Evolutionary conservation across 2,113 vertebrate species (phyloP).

Genomic region (Daubentonia madagascariensis): DNA sequence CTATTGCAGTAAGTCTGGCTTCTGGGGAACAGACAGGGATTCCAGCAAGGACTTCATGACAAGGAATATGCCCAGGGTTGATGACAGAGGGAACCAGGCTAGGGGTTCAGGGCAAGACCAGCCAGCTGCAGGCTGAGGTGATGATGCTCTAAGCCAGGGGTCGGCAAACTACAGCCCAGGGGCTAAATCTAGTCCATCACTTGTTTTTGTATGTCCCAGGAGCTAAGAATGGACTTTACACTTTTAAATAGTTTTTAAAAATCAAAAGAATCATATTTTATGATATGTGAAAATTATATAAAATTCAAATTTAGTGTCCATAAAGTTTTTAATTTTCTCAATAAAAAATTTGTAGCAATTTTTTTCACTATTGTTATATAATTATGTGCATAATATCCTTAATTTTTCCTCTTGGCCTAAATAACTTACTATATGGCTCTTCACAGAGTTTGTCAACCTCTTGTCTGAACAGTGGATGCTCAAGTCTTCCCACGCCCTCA

Average conservation of each 20-base stretch:
- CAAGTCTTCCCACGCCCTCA: neutral
- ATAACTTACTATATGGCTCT: neutral
- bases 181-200: neutral
- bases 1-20: neutral
- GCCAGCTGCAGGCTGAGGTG: neutral
- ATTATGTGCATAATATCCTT: neutral
- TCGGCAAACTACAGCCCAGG: neutral
- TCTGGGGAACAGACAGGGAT: neutral
- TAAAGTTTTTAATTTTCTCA: slow-evolving; percentile 27
- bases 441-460: neutral
- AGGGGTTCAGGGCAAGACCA: neutral
- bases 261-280: neutral
- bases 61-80: neutral
- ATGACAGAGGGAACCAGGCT: neutral
- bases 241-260: neutral
- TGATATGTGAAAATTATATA: neutral
- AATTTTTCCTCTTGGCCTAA: neutral
- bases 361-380: neutral
- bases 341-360: neutral
- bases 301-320: neutral
- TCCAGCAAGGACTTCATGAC: neutral
- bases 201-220: neutral
- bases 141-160: neutral
- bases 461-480: neutral
- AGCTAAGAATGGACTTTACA: neutral